A percentile compares a stretch with the other conserved stretches of the same genome.
These are phyloP conservation scores for Dermolepida albohirtum DNA, from an alignment of 2,888 invertebrate species.

Conservation along the genomic window DNA sequence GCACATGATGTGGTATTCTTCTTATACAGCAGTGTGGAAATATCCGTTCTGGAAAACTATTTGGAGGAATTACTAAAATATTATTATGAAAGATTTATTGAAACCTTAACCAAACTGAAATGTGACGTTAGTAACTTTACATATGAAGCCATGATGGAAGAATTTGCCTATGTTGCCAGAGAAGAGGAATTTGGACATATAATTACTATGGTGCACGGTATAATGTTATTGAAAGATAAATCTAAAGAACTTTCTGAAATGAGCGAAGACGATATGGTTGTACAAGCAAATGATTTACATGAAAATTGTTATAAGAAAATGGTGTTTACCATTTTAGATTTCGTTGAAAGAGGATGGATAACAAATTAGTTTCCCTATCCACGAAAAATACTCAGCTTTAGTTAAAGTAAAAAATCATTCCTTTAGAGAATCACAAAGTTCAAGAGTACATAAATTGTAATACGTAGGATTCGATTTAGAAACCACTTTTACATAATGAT, in stretches of 20 bases:
- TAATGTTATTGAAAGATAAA: too few species aligned
- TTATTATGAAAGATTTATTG: conserved; percentile 61
- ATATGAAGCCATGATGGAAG: conserved; percentile 60
- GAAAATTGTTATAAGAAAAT: too few species aligned
- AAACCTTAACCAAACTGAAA: conserved; percentile 56
- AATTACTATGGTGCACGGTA: too few species aligned
- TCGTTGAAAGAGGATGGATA: too few species aligned
- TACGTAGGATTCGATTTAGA: conserved; percentile 65
- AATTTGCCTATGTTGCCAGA: conserved; percentile 59
- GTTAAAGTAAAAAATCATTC: too few species aligned
- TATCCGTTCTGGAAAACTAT: conserved; percentile 59
- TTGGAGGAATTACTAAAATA: conserved; percentile 64
- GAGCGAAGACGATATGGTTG: too few species aligned
- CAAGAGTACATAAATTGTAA: conserved; percentile 65
- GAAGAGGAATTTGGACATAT: conserved; percentile 39
- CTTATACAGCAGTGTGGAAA: conserved; percentile 66
- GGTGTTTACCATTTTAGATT: too few species aligned
- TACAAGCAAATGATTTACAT: too few species aligned
- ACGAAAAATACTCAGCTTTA: too few species aligned
- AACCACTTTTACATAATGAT: conserved; percentile 63
- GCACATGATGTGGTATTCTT: conserved; percentile 68
- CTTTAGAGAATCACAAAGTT: conserved; percentile 68
- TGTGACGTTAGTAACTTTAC: conserved; percentile 58
- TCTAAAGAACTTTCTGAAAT: too few species aligned
- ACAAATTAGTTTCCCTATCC: too few species aligned